phyloP scores from a whole-genome alignment of 1,140 invertebrate genomes.

The Rhysida immarginata region DNA sequence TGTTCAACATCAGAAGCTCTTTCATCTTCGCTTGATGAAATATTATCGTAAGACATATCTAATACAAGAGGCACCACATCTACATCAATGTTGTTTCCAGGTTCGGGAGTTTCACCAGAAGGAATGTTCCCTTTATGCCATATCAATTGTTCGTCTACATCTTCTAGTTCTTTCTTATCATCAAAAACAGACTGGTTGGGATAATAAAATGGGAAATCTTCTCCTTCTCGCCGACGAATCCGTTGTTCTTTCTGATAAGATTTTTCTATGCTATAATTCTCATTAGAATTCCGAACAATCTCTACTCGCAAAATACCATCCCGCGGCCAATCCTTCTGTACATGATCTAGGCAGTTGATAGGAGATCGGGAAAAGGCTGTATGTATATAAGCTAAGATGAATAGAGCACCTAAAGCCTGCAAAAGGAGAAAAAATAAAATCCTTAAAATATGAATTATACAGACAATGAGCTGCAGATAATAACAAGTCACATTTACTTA shows the following conservation, averaged over 20 bases:
- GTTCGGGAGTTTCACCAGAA: not conserved
- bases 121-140: too few relatives aligned
- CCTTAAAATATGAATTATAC: too few relatives aligned
- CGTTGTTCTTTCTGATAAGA: constrained; percentile 64
- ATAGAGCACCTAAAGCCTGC: constrained; percentile 74
- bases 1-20: too few relatives aligned
- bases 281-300: constrained; percentile 55
- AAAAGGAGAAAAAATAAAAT: constrained; percentile 24
- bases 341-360: constrained; percentile 79
- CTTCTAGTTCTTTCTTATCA: constrained; percentile 6
- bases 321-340: constrained; percentile 79
- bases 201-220: constrained; percentile 38
- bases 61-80: not conserved
- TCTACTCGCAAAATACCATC: constrained; percentile 94
- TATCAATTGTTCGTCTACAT: constrained; percentile 7
- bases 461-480: too few relatives aligned
- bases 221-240: constrained; percentile 44
- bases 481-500: too few relatives aligned
- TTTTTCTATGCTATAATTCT: constrained; percentile 58
- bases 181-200: constrained; percentile 10
- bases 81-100: not conserved
- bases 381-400: constrained; percentile 87
- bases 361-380: constrained; percentile 82
- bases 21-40: not conserved
- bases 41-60: too few relatives aligned